Conservation (phyloP, 2,797 vertebrate species). For the Takifugu rubripes region DNA sequence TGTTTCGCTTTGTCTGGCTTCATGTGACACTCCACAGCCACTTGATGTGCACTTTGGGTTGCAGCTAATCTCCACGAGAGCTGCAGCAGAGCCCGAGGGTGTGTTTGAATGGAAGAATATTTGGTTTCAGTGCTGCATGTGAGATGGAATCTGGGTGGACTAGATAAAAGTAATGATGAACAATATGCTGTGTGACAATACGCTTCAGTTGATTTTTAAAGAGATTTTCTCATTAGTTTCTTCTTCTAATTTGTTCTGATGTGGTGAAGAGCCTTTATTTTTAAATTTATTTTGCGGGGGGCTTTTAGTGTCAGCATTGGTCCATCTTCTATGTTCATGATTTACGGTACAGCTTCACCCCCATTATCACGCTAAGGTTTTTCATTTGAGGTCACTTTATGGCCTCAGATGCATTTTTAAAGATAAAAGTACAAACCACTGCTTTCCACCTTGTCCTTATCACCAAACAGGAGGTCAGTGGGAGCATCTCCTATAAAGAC, state of each 20-base stretch:
- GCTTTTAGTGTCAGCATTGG: slow-evolving; percentile 10
- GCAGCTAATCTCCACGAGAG: slow-evolving; percentile 19
- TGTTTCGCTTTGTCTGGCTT: slow-evolving; percentile 31
- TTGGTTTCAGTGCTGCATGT: slow-evolving; percentile 19
- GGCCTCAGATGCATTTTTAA: not conserved
- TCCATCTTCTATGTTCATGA: slow-evolving; percentile 9
- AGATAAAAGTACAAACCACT: too few relatives aligned
- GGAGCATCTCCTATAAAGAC: too few relatives aligned
- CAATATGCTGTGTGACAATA: not conserved
- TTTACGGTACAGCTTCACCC: slow-evolving; percentile 30
- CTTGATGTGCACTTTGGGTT: slow-evolving; percentile 33
- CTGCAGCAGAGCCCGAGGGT: slow-evolving; percentile 14
- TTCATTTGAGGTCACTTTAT: slow-evolving; percentile 4
- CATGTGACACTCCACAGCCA: slow-evolving; percentile 32
- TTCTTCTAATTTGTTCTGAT: not conserved
- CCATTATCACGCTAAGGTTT: not conserved
- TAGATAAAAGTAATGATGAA: slow-evolving; percentile 5
- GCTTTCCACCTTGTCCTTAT: too few relatives aligned
- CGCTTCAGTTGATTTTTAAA: not conserved
- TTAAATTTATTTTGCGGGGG: too few relatives aligned
- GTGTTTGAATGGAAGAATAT: slow-evolving; percentile 20
- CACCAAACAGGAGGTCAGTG: too few relatives aligned
- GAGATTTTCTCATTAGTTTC: not conserved
- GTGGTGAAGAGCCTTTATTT: too few relatives aligned
- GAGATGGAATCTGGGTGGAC: slow-evolving; percentile 9